These are phyloP conservation scores for Hystrix brachyura DNA, from an alignment of 2,113 vertebrate genomes.

Conservation along the genomic window DNA sequence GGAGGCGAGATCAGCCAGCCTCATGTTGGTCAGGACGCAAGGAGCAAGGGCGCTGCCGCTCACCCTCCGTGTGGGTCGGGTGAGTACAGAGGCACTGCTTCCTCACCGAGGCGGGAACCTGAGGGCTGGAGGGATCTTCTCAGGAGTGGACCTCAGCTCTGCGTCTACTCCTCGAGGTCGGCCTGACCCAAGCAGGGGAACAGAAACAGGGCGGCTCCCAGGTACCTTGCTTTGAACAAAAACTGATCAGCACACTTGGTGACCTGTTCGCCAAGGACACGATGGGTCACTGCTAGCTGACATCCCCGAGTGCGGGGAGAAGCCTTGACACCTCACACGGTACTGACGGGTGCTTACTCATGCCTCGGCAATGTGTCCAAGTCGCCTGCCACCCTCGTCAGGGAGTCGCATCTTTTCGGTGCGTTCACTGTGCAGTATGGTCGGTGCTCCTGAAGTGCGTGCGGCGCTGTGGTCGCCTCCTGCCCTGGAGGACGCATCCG, in stretches of 20 bases:
- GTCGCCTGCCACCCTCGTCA: neutral
- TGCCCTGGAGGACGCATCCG: neutral
- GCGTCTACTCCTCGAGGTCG: slow-evolving; percentile 59
- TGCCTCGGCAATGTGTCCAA: rapidly evolving
- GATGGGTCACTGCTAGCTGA: neutral
- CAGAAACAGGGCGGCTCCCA: slow-evolving; percentile 11
- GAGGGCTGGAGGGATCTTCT: neutral
- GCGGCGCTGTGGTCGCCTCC: neutral
- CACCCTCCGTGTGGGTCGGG: slow-evolving; percentile 24
- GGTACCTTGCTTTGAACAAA: neutral
- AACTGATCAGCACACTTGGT: neutral
- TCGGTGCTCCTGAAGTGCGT: too few relatives aligned
- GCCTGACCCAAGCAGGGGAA: slow-evolving; percentile 74
- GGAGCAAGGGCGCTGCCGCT: neutral
- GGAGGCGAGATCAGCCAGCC: neutral
- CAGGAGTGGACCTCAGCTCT: slow-evolving; percentile 33
- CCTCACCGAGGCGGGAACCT: slow-evolving; percentile 53
- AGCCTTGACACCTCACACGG: neutral
- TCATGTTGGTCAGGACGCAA: neutral
- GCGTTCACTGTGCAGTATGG: neutral
- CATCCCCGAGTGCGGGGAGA: neutral
- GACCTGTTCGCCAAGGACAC: neutral
- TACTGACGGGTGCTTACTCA: neutral
- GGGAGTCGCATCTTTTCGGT: neutral
- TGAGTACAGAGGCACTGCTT: neutral